Evolutionary conservation across 2,113 vertebrate species (phyloP).

Genomic region (Callionymus lyra): DNA sequence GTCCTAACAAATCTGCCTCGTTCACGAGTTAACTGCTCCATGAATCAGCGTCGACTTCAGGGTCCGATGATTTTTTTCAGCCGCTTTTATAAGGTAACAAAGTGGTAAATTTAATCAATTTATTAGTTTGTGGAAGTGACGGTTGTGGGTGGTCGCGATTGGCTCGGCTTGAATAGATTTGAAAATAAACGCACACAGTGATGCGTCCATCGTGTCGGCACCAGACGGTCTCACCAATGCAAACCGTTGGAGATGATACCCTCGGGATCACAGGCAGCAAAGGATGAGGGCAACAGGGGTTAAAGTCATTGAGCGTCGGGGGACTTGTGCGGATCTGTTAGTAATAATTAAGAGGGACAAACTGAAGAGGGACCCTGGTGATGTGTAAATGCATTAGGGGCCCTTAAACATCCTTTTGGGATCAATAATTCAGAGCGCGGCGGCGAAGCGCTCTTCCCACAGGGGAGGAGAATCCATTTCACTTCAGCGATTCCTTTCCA

Average conservation of each 20-base stretch:
- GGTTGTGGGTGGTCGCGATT: slow-evolving; percentile 23
- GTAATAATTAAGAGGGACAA: slow-evolving; percentile 57
- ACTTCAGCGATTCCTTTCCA: not conserved
- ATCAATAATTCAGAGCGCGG: slow-evolving; percentile 58
- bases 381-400: slow-evolving; percentile 49
- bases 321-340: slow-evolving; percentile 47
- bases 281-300: slow-evolving; percentile 15
- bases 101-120: too few relatives aligned
- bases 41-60: too few relatives aligned
- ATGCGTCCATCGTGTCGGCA: slow-evolving; percentile 36
- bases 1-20: too few relatives aligned
- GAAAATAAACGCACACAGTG: slow-evolving; percentile 38
- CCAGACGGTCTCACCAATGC: slow-evolving; percentile 39
- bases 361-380: slow-evolving; percentile 26
- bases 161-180: slow-evolving; percentile 48
- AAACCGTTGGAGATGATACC: slow-evolving; percentile 51
- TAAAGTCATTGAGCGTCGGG: slow-evolving; percentile 38
- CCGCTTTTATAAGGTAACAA: too few relatives aligned
- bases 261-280: slow-evolving; percentile 39
- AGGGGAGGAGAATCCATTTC: slow-evolving; percentile 3
- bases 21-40: too few relatives aligned
- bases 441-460: slow-evolving; percentile 27
- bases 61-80: too few relatives aligned
- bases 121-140: slow-evolving; percentile 4
- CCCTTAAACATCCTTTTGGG: slow-evolving; percentile 30